A percentile compares a stretch with the other conserved stretches of the same genome.
Conservation (phyloP, 1,140 invertebrate species). For the Leucophenga varia region DNA sequence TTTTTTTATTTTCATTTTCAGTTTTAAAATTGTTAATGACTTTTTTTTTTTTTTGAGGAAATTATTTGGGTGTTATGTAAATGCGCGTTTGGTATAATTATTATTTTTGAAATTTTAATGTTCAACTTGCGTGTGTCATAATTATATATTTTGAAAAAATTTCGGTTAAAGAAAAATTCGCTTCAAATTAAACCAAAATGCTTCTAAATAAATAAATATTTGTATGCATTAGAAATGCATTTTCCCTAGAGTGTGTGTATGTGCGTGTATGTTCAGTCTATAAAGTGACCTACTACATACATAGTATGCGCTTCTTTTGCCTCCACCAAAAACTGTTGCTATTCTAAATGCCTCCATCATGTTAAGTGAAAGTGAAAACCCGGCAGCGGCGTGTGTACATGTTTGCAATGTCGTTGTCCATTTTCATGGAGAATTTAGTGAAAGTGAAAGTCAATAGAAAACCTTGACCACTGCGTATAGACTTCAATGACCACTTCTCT, state of each 20-base stretch:
- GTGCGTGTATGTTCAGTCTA: slow-evolving; percentile 29
- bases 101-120: slow-evolving; percentile 1
- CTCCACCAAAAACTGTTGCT: too few species aligned
- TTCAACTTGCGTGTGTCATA: slow-evolving; percentile 5
- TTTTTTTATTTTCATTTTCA: too few species aligned
- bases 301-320: too few species aligned
- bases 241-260: slow-evolving; percentile 4
- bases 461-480: slow-evolving; percentile 47
- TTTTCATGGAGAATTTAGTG: slow-evolving; percentile 33
- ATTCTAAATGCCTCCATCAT: slow-evolving; percentile 44
- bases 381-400: too few species aligned
- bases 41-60: slow-evolving; percentile 19
- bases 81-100: not conserved
- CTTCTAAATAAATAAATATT: too few species aligned
- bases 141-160: slow-evolving; percentile 8
- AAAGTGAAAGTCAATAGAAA: slow-evolving; percentile 55
- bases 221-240: too few species aligned
- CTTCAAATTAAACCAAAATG: too few species aligned
- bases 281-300: too few species aligned
- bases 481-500: slow-evolving; percentile 7
- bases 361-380: slow-evolving; percentile 46
- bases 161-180: too few species aligned
- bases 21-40: slow-evolving; percentile 44
- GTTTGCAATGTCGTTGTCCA: slow-evolving; percentile 1
- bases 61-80: not conserved